phyloP scores from a whole-genome alignment of 2,113 vertebrate genomes.

The Xiphophorus maculatus region DNA sequence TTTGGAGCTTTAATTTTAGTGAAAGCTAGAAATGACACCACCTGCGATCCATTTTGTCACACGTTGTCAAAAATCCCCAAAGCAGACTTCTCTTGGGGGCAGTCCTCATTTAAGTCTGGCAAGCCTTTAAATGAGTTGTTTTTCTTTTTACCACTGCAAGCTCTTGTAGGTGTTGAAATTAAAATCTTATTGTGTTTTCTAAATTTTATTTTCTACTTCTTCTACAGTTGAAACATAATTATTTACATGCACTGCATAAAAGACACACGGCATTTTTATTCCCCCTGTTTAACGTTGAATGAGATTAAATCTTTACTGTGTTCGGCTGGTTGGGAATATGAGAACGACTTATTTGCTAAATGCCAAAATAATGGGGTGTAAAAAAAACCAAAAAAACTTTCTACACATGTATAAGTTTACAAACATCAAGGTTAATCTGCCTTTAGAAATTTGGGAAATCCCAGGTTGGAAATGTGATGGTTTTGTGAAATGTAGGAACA shows the following conservation, averaged over 20 bases:
- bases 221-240: neutral
- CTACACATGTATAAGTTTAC: too few species aligned
- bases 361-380: too few species aligned
- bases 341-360: too few species aligned
- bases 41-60: slow-evolving; percentile 30
- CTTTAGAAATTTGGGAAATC: too few species aligned
- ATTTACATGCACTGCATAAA: neutral
- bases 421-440: too few species aligned
- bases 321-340: too few species aligned
- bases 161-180: slow-evolving; percentile 15
- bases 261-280: too few species aligned
- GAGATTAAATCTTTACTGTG: too few species aligned
- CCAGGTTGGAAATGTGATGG: too few species aligned
- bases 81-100: slow-evolving; percentile 46
- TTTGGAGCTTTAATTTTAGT: slow-evolving; percentile 24
- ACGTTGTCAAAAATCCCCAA: slow-evolving; percentile 52
- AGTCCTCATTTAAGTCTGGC: slow-evolving; percentile 58
- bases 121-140: neutral
- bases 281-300: too few species aligned
- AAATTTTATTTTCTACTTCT: neutral
- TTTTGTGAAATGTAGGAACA: too few species aligned
- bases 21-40: slow-evolving; percentile 19
- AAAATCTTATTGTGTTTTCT: neutral
- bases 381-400: too few species aligned
- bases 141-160: slow-evolving; percentile 1